A percentile compares a stretch with the other conserved stretches of the same genome.
These are phyloP conservation scores for Stigmatopora argus DNA, from an alignment of 2,113 vertebrate genomes.

Conservation along the genomic window DNA sequence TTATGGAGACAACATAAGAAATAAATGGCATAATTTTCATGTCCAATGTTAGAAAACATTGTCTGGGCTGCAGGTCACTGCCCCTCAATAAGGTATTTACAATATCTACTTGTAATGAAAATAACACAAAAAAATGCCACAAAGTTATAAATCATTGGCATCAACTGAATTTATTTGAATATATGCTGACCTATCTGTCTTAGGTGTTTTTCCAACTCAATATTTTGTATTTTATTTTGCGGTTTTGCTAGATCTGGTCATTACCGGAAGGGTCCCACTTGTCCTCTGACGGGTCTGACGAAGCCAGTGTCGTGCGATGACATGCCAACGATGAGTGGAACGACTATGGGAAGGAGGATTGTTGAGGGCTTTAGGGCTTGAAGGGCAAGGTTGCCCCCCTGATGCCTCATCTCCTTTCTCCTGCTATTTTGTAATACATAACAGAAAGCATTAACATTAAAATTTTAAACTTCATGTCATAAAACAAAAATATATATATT, in stretches of 20 bases:
- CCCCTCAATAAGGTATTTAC: too few relatives aligned
- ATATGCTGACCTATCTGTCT: not conserved
- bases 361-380: slow-evolving; percentile 40
- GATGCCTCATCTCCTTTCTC: slow-evolving; percentile 63
- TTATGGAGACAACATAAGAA: too few relatives aligned
- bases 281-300: slow-evolving; percentile 70
- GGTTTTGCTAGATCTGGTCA: slow-evolving; percentile 47
- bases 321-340: slow-evolving; percentile 71
- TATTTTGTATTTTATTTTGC: not conserved
- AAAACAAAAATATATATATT: not conserved
- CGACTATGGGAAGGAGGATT: slow-evolving; percentile 58
- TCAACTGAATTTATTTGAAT: not conserved
- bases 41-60: too few relatives aligned
- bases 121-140: too few relatives aligned
- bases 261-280: slow-evolving; percentile 71
- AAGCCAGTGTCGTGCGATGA: slow-evolving; percentile 74
- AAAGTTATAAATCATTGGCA: not conserved
- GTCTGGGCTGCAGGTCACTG: too few relatives aligned
- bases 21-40: too few relatives aligned
- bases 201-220: not conserved
- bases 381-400: slow-evolving; percentile 42
- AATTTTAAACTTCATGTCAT: not conserved
- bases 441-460: not conserved
- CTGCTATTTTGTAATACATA: slow-evolving; percentile 56
- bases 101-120: too few relatives aligned